Evolutionary conservation across 2,888 invertebrate genomes (phyloP).

Genomic region (Melinopterus prodromus): DNA sequence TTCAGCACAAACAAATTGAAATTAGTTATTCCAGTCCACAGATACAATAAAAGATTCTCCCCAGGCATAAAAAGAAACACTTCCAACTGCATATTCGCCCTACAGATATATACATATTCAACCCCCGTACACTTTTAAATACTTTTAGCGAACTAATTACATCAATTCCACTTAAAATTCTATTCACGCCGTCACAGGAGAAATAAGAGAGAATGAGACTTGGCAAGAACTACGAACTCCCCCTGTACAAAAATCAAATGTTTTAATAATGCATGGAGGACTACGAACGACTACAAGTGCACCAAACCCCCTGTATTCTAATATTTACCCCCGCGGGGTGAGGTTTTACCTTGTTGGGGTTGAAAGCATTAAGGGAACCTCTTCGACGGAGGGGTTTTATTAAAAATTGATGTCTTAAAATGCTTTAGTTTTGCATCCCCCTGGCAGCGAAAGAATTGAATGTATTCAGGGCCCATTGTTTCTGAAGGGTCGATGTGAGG

Average conservation of each 20-base stretch:
- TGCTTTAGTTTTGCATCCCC: not conserved
- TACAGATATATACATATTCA: not conserved
- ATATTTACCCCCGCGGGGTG: not conserved
- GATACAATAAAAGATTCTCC: not conserved
- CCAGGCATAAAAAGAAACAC: not conserved
- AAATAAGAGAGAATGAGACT: not conserved
- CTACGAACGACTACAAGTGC: not conserved
- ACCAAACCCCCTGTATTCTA: not conserved
- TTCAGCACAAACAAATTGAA: too few species aligned
- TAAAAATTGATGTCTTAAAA: not conserved
- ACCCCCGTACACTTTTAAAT: not conserved
- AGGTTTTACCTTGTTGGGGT: not conserved
- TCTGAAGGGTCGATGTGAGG: not conserved
- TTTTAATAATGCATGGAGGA: not conserved
- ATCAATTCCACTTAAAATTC: not conserved
- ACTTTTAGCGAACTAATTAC: not conserved
- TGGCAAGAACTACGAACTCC: not conserved
- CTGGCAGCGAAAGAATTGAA: not conserved
- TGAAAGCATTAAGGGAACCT: not conserved
- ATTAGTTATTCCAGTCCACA: too few species aligned
- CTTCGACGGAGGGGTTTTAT: not conserved
- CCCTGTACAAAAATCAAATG: not conserved
- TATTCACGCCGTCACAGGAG: not conserved
- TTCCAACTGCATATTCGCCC: not conserved
- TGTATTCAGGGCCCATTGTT: not conserved